A percentile compares a stretch with the other conserved stretches of the same genome.
Conservation (phyloP, 2,888 invertebrate genomes). For the Lordiphosa fenestrarum region DNA sequence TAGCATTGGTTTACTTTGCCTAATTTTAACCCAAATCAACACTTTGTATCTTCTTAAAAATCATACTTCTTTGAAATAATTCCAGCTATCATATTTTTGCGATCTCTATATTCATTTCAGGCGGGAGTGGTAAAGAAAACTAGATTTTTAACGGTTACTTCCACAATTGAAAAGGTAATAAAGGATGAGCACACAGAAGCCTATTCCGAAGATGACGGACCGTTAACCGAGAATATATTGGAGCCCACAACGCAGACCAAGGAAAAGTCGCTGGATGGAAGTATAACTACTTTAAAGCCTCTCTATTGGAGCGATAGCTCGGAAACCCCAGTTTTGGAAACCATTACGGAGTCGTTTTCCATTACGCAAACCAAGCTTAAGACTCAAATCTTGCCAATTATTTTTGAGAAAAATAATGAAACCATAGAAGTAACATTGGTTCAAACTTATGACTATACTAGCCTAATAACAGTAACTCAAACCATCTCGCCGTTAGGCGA, state of each 20-base stretch:
- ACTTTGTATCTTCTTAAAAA: too few relatives aligned
- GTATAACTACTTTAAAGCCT: slow-evolving; percentile 91
- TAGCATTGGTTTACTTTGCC: too few relatives aligned
- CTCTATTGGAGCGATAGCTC: slow-evolving; percentile 88
- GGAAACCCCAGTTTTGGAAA: slow-evolving; percentile 93
- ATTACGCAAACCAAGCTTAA: slow-evolving; percentile 93
- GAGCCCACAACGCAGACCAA: slow-evolving; percentile 87
- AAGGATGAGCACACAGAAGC: slow-evolving; percentile 82
- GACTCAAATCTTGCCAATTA: slow-evolving; percentile 92
- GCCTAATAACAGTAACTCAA: slow-evolving; percentile 93
- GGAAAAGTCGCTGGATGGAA: slow-evolving; percentile 86
- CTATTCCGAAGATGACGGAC: slow-evolving; percentile 86
- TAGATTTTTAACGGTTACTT: slow-evolving; percentile 92
- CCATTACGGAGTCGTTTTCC: slow-evolving; percentile 94
- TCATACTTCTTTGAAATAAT: too few relatives aligned
- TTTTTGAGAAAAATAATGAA: slow-evolving; percentile 85
- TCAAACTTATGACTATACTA: slow-evolving; percentile 93
- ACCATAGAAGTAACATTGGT: slow-evolving; percentile 90
- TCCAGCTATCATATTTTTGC: not conserved
- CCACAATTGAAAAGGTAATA: slow-evolving; percentile 90
- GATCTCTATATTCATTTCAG: slow-evolving; percentile 80
- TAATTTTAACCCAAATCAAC: too few relatives aligned
- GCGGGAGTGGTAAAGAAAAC: slow-evolving; percentile 93
- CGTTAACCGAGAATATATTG: slow-evolving; percentile 92
- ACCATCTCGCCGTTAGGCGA: slow-evolving; percentile 91